Percentiles rank a stretch among this genome's conserved stretches.
Conservation (phyloP, 2,113 vertebrate genomes). For the Aptenodytes forsteri region DNA sequence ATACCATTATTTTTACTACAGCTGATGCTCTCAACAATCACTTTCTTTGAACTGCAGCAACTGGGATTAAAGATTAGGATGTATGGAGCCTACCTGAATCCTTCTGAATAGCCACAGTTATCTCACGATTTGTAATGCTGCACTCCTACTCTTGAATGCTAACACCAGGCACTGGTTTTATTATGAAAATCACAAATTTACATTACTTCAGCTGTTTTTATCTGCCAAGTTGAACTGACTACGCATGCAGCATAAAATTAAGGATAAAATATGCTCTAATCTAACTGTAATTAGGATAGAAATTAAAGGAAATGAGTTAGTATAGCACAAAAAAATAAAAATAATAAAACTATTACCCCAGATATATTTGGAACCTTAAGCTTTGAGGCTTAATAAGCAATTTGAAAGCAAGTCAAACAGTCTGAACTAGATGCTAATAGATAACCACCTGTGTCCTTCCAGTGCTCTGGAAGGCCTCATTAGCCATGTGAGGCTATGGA, state of each 20-base stretch:
- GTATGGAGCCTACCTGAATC: neutral
- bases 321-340: neutral
- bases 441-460: constrained; percentile 23
- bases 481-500: constrained; percentile 21
- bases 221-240: neutral
- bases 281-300: constrained; percentile 10
- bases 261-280: neutral
- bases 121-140: constrained; percentile 16
- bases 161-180: neutral
- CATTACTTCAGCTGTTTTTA: neutral
- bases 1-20: constrained; percentile 5
- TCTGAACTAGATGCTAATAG: neutral
- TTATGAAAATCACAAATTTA: neutral
- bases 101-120: constrained; percentile 31
- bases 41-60: constrained; percentile 3
- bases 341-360: neutral
- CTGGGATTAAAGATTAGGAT: constrained; percentile 41
- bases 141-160: neutral
- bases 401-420: constrained; percentile 6
- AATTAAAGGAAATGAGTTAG: constrained; percentile 1
- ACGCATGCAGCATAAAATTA: constrained; percentile 10
- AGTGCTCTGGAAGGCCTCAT: constrained; percentile 24
- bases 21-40: constrained; percentile 1
- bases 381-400: neutral
- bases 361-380: neutral